Percentiles rank a stretch among this genome's conserved stretches.
phyloP scores from a whole-genome alignment of 1,140 invertebrate genomes.

The Metaphire vulgaris region DNA sequence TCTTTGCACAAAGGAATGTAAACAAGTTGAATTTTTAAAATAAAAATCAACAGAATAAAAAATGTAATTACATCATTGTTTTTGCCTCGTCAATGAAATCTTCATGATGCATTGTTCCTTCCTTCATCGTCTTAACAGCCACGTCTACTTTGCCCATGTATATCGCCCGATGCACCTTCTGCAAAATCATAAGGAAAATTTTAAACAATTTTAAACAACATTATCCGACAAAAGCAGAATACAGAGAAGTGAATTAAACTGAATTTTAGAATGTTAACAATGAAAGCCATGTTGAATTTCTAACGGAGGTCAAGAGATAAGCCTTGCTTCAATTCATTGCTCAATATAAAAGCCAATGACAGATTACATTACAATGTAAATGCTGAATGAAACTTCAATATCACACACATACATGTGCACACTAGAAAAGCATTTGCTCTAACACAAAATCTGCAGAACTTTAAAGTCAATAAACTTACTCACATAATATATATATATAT shows the following conservation, averaged over 20 bases:
- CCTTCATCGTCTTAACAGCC: constrained; percentile 94
- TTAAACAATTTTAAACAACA: neutral
- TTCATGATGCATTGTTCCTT: constrained; percentile 90
- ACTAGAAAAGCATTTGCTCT: constrained; percentile 76
- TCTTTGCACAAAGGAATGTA: no score
- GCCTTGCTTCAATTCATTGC: neutral
- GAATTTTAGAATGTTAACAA: neutral
- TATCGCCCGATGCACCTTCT: constrained; percentile 24
- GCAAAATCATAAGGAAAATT: neutral
- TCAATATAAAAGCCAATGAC: no score
- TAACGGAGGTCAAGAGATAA: neutral
- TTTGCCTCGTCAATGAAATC: constrained; percentile 94
- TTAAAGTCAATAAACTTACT: constrained; percentile 12
- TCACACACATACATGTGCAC: neutral
- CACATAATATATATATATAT: neutral
- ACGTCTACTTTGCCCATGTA: constrained; percentile 67
- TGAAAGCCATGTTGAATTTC: neutral
- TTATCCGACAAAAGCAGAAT: neutral
- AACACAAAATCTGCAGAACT: constrained; percentile 38
- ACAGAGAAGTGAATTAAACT: neutral
- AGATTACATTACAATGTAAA: neutral
- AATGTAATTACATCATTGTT: constrained; percentile 70
- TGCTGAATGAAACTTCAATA: neutral
- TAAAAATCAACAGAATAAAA: constrained; percentile 14
- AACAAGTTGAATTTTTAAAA: no score